Evolutionary conservation across 2,797 vertebrate genomes (phyloP).

Genomic region (Acanthiza pusilla): DNA sequence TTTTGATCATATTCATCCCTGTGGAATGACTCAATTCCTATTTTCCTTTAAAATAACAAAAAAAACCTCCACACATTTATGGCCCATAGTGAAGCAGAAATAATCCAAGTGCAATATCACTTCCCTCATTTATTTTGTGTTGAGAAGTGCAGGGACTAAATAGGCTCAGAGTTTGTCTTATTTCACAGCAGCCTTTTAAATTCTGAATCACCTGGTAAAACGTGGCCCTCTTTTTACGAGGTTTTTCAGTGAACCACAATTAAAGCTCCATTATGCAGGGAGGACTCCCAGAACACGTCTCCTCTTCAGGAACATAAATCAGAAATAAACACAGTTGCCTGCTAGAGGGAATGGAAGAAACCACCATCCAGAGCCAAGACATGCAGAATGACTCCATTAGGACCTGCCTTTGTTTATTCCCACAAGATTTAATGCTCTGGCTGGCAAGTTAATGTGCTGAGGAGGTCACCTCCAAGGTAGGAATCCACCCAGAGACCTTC

Average conservation of each 20-base stretch:
- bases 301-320: background rate
- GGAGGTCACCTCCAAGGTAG: background rate
- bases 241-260: background rate
- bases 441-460: background rate
- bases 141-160: background rate
- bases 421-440: background rate
- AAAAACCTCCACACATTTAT: background rate
- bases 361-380: background rate
- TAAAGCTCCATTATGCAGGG: background rate
- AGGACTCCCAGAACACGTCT: background rate
- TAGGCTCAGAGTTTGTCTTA: background rate
- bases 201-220: background rate
- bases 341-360: background rate
- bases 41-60: background rate
- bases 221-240: background rate
- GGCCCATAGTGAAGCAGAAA: fast-evolving
- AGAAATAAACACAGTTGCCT: background rate
- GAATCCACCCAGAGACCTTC: background rate
- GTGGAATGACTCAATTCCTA: background rate
- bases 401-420: background rate
- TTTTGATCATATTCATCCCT: background rate
- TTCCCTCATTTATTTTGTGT: background rate
- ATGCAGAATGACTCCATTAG: background rate
- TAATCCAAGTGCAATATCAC: background rate
- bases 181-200: background rate